Percentiles rank a stretch among this genome's conserved stretches.
Evolutionary conservation across 1,140 invertebrate genomes (phyloP).

Genomic region (Nautilus pompilius): DNA sequence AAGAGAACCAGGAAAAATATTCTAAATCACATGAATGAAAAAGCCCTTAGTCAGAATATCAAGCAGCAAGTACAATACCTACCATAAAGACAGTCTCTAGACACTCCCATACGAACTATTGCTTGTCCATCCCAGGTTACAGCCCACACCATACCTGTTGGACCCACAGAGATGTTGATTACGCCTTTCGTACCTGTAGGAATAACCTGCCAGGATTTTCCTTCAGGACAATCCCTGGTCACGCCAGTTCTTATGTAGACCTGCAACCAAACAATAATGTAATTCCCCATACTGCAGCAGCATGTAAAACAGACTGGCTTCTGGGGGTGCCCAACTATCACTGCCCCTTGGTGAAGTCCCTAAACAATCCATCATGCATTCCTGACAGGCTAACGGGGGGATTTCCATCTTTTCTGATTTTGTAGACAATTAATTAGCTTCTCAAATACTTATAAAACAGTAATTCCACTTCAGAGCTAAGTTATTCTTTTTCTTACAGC

Average conservation of each 20-base stretch:
- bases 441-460: too few species aligned
- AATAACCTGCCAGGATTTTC: conserved; percentile 75
- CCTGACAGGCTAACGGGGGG: too few species aligned
- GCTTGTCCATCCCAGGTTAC: conserved; percentile 76
- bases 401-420: too few species aligned
- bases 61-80: too few species aligned
- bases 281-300: not conserved
- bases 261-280: conserved; percentile 53
- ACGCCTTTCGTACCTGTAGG: conserved; percentile 72
- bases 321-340: not conserved
- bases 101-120: conserved; percentile 74
- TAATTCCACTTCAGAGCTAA: too few species aligned
- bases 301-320: not conserved
- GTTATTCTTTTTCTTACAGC: too few species aligned
- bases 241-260: conserved; percentile 82
- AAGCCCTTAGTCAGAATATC: too few species aligned
- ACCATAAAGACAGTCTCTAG: conserved; percentile 70
- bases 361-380: too few species aligned
- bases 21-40: too few species aligned
- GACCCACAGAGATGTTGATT: conserved; percentile 76
- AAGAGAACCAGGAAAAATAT: too few species aligned
- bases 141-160: conserved; percentile 81
- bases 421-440: too few species aligned
- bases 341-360: too few species aligned
- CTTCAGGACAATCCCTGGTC: conserved; percentile 76